Conservation (phyloP, 2,888 invertebrate species). For the Incurvaria masculella region DNA sequence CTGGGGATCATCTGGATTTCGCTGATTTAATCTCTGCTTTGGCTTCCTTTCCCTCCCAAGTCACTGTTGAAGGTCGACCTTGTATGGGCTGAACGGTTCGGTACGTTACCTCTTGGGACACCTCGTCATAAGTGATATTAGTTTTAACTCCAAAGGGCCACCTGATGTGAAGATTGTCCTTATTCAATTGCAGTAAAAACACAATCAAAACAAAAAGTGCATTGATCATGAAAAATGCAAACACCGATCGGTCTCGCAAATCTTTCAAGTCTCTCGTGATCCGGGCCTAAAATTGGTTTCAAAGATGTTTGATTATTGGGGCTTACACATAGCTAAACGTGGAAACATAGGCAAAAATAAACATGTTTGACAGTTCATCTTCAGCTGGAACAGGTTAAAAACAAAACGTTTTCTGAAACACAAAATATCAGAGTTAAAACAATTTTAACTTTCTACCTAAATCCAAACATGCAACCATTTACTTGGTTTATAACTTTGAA, state of each 20-base stretch:
- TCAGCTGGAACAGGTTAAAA: slow-evolving; percentile 5
- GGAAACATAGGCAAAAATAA: too few relatives aligned
- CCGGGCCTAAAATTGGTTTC: slow-evolving; percentile 72
- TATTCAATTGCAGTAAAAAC: slow-evolving; percentile 97
- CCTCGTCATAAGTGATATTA: slow-evolving; percentile 89
- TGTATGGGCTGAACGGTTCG: slow-evolving; percentile 33
- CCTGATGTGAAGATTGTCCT: slow-evolving; percentile 92
- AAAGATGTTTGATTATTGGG: background rate
- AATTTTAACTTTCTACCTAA: too few relatives aligned
- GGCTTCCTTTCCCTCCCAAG: slow-evolving; percentile 24
- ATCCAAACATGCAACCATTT: too few relatives aligned
- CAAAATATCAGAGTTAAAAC: too few relatives aligned
- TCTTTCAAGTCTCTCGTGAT: slow-evolving; percentile 90
- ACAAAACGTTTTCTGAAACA: slow-evolving; percentile 4
- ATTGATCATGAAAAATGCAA: slow-evolving; percentile 98
- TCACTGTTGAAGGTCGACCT: slow-evolving; percentile 52
- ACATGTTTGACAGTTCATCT: too few relatives aligned
- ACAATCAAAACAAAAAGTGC: slow-evolving; percentile 98
- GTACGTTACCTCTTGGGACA: slow-evolving; percentile 85
- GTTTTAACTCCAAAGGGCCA: slow-evolving; percentile 96
- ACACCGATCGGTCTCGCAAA: slow-evolving; percentile 91
- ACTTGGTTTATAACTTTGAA: too few relatives aligned
- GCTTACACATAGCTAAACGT: too few relatives aligned
- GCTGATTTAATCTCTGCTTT: slow-evolving; percentile 16
- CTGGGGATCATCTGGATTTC: slow-evolving; percentile 27